Evolutionary conservation across 2,113 vertebrate genomes (phyloP), one percentile per base, ranked within the genome.

Genomic region (Rafetus swinhoei): DNA sequence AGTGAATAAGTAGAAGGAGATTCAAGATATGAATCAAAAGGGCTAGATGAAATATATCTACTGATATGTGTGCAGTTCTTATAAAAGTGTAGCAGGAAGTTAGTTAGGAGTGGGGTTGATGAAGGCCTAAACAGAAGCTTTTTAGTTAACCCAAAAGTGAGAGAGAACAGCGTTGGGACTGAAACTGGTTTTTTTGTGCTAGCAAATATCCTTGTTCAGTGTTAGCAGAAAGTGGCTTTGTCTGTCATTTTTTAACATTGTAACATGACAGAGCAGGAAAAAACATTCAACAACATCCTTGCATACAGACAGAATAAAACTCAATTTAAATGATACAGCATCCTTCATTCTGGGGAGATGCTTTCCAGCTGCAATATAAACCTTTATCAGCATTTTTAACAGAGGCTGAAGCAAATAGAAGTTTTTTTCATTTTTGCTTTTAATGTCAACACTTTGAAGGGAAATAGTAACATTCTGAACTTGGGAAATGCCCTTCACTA

Each of bases 81-180:
- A 35, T 82, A 82, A 88, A 59, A 59, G 1, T 29, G 2, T 9
- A 52, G 4, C 39, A 9, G 59, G 25, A 29, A 50, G 1, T 2
- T 29, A 56, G 54, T 0, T 7, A 27, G 2, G 3, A 45, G 6
- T 0, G 90, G 4, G 9, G 6, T 4, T 1, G 0, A 55, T 7
- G 82, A 86, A 1, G 1, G 62, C 55, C n/a, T 27, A 24, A 1
- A 77, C 50, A n/a, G 85, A 81, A 90, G 54, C 1, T 65, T 25
- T 69, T 53, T 84, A 60, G 27, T 3, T 0, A 4, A 87, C 0
- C 21, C 12, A 89, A 83, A 85, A 35, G 39, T 3, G 8, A 57
- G 53, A 79, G 35, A 0, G 0, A 10, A 19, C 7, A 79, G 4
- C 65, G 88, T 76, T 29, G 74, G 65, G 4, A 13, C 3, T 19